Evolutionary conservation across 1,140 invertebrate species (phyloP), one percentile per base, ranked within the genome.

Genomic region (Maniola jurtina): DNA sequence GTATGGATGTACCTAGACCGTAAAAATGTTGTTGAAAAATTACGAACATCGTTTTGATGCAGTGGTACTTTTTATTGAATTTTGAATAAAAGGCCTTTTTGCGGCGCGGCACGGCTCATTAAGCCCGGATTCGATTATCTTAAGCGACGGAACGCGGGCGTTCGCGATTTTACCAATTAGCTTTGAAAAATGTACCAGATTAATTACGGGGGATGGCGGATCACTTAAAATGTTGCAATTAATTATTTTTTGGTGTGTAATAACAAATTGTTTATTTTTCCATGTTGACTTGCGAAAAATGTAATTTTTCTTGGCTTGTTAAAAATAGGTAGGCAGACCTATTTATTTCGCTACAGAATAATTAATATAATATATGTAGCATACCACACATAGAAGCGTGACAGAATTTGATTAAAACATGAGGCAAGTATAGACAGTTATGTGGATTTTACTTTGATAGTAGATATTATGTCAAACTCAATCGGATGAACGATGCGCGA

Each of bases 161-260:
- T 55, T 34, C 10, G 52, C 52, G 25, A 55, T 55, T 55, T 55
- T 34, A 34, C 52, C 52, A 55, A 55, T 55, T 55, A 55, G 25
- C 25, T 55, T 55, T 55, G 52, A 55, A 55, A 55, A 55, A 55
- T 55, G 16, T 55, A 34, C 52, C 52, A 25, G 16, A 55, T 55
- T 55, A 55, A 55, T 55, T 55, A 55, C 33, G 8, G 33, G 33
- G 33, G 52, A 55, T n/a, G 33, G 16, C 11, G 52, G 52, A 55
- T 55, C 52, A 50, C 16, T 50, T 50, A 25, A 50, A 50, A 16
- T 55, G 52, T 34, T 55, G 6, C 52, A 34, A 55, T 55, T 3
- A 34, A 34, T 34, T 55, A 34, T 55, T 50, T 42, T 42, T 13
- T 42, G 8, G 40, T 42, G 8, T 42, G 1, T 13, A 13, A 10